Base-by-base conservation (phyloP, 2,113 vertebrate species). In the Esox niger region DNA sequence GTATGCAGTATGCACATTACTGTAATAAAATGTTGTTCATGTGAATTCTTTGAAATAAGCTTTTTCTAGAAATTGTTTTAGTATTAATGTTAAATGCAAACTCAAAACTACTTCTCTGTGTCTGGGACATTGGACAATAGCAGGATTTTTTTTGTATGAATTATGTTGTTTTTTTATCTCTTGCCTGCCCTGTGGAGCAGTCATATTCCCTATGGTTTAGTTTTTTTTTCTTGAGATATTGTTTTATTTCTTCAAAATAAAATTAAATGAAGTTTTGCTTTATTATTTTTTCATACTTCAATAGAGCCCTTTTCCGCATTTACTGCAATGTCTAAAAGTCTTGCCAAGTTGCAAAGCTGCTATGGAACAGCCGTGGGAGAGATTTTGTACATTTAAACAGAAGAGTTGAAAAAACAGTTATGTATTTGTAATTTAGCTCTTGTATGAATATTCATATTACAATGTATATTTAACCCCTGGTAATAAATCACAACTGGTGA, bases 341-440 rank as follows among this genome's bases (percentile, higher is more conserved):
- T 93, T 93, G 90, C 90, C 90, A 90, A 89, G 89, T 93, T 89
- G 91, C 92, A 94, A 93, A 92, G 93, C 94, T 95, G 93, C 94
- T 95, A 92, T 85, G 86, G 88, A 89, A 90, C 87, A 87, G 92
- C 84, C 80, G 84, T 88, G 85, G 88, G 89, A 91, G 88, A 91
- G 86, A 87, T 73, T 73, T 91, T 95, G 92, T 94, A 92, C 88
- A 90, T 89, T 91, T 90, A 93, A 91, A 88, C 86, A 89, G 84
- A 92, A 91, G 88, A 92, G 88, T 71, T 78, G 80, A 82, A 89
- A 78, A 87, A 81, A 79, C 73, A 90, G 84, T 89, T 87, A 90
- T 92, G 87, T 93, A 89, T 93, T 85, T 93, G 85, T 92, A 88
- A 94, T 94, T 88, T 97, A 89, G 80, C 89, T 90, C 89, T 88